Evolutionary conservation across 2,888 invertebrate genomes (phyloP).

Genomic region (Limnephilus marmoratus): DNA sequence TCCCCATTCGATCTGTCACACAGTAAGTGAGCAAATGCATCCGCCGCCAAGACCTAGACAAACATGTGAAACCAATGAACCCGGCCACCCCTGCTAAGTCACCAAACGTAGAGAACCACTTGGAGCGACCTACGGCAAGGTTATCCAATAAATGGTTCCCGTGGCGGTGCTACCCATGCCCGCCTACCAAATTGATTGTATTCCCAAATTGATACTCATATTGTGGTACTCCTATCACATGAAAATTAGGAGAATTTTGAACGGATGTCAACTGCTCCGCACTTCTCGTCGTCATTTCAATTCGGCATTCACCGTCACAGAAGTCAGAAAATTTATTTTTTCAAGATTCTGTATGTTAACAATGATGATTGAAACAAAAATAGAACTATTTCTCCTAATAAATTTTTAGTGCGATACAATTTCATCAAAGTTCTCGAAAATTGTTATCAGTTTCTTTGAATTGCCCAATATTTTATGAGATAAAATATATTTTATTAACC

Average conservation of each 20-base stretch:
- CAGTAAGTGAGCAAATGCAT: too few relatives aligned
- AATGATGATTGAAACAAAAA: not conserved
- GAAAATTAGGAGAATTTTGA: not conserved
- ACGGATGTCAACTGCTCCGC: not conserved
- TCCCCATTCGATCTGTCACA: too few relatives aligned
- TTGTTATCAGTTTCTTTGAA: not conserved
- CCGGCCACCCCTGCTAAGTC: too few relatives aligned
- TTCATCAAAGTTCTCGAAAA: not conserved
- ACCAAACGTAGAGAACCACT: too few relatives aligned
- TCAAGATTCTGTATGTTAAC: not conserved
- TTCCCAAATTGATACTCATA: too few relatives aligned
- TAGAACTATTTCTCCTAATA: not conserved
- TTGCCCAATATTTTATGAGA: not conserved
- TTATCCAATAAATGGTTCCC: too few relatives aligned
- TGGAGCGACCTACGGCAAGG: too few relatives aligned
- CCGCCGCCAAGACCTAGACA: too few relatives aligned
- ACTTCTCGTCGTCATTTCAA: not conserved
- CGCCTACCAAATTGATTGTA: too few relatives aligned
- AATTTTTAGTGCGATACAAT: not conserved
- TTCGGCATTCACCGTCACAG: not conserved
- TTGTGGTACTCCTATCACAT: not conserved
- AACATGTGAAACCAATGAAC: too few relatives aligned
- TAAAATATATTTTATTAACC: constrained; percentile 7
- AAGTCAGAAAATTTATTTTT: not conserved
- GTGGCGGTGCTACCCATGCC: too few relatives aligned